Percentiles rank a stretch among this genome's conserved stretches.
These are phyloP conservation scores for Poeciliopsis occidentalis DNA, from an alignment of 2,113 vertebrate species.

Conservation along the genomic window DNA sequence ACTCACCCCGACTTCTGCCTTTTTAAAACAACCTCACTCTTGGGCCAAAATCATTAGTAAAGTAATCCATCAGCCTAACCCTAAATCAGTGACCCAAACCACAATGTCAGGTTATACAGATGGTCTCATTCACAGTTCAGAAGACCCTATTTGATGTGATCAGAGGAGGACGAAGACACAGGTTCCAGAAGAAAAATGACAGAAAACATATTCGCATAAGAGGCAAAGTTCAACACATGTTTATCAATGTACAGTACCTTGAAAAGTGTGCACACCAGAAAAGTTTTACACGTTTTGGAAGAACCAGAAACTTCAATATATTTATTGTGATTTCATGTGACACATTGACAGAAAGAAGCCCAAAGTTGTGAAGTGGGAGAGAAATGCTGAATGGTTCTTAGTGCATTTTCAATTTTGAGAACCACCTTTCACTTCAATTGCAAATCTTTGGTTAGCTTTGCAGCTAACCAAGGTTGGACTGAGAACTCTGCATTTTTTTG, in stretches of 20 bases:
- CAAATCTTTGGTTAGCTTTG: background rate
- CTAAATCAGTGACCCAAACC: slow-evolving; percentile 72
- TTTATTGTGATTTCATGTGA: background rate
- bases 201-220: slow-evolving; percentile 5
- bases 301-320: background rate
- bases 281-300: no score
- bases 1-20: slow-evolving; percentile 58
- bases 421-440: background rate
- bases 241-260: no score
- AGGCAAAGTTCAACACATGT: slow-evolving; percentile 15
- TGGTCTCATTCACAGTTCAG: slow-evolving; percentile 52
- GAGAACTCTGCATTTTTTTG: no score
- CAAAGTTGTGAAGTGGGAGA: background rate
- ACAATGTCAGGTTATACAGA: slow-evolving; percentile 69
- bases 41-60: slow-evolving; percentile 80
- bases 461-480: no score
- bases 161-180: slow-evolving; percentile 32
- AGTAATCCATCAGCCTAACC: slow-evolving; percentile 76
- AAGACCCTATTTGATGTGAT: slow-evolving; percentile 54
- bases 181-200: slow-evolving; percentile 32
- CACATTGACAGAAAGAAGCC: background rate
- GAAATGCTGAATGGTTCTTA: no score
- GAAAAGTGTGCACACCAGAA: background rate
- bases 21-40: slow-evolving; percentile 75
- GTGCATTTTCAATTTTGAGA: background rate